These are phyloP conservation scores for Alcedo quadribrachys DNA, from an alignment of 2,797 vertebrate species.

Conservation along the genomic window DNA sequence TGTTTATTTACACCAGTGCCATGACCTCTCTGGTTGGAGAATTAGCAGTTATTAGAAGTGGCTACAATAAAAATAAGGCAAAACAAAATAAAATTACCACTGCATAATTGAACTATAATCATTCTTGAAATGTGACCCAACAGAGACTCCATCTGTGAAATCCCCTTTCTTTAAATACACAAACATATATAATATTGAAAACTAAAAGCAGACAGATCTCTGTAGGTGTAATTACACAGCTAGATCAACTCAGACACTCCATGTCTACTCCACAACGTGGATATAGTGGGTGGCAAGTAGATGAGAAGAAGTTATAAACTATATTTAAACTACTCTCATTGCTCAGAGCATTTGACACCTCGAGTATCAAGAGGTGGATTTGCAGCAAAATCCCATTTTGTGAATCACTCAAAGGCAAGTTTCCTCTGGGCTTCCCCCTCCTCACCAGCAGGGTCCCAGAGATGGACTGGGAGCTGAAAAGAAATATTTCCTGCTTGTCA, in stretches of 20 bases:
- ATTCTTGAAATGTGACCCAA: conserved; percentile 20
- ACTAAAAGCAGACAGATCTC: conserved; percentile 36
- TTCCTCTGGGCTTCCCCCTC: not conserved
- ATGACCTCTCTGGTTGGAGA: not conserved
- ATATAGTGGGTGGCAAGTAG: not conserved
- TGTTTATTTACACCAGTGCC: conserved; percentile 7
- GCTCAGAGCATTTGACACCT: conserved; percentile 39
- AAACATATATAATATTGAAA: not conserved
- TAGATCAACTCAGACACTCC: not conserved
- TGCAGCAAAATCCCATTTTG: not conserved
- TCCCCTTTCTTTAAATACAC: not conserved
- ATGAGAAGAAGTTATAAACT: conserved; percentile 31
- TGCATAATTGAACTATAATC: conserved; percentile 1
- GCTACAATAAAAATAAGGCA: not conserved
- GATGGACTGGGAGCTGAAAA: not conserved
- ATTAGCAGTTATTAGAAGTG: conserved; percentile 12
- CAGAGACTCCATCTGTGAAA: conserved; percentile 6
- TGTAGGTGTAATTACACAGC: conserved; percentile 61
- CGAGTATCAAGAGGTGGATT: not conserved
- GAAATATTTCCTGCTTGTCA: conserved; percentile 21
- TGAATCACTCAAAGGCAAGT: not conserved
- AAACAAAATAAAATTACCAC: not conserved
- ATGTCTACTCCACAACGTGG: not conserved
- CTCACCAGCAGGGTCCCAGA: not conserved
- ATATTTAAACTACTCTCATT: conserved; percentile 45